These are phyloP conservation scores for Atta cephalotes DNA, from an alignment of 1,140 invertebrate genomes.

Conservation along the genomic window DNA sequence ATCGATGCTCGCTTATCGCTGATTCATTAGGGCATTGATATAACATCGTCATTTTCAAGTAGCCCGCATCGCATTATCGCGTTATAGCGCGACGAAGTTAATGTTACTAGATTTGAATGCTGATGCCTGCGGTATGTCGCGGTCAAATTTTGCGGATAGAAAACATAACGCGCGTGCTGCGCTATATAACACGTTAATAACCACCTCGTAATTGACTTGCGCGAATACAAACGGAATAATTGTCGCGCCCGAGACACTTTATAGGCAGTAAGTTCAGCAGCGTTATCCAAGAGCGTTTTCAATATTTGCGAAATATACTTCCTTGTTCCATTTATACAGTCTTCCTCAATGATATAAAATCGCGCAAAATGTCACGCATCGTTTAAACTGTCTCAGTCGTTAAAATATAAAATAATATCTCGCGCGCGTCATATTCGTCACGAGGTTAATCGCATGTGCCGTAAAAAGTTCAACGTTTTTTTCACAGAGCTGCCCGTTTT, in stretches of 20 bases:
- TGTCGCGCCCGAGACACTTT: not conserved
- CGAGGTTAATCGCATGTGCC: constrained; percentile 36
- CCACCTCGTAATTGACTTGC: constrained; percentile 38
- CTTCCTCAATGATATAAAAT: constrained; percentile 11
- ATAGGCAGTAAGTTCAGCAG: not conserved
- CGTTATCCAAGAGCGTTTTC: not conserved
- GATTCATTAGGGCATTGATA: constrained; percentile 46
- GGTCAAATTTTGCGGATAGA: constrained; percentile 56
- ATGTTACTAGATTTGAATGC: constrained; percentile 44
- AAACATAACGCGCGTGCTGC: constrained; percentile 10
- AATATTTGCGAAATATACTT: constrained; percentile 17
- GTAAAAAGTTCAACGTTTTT: constrained; percentile 36
- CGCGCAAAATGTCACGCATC: not conserved
- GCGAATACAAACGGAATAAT: constrained; percentile 48
- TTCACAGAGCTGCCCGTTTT: constrained; percentile 19
- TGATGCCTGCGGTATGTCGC: constrained; percentile 25
- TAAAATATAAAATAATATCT: constrained; percentile 53
- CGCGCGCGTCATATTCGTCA: constrained; percentile 42
- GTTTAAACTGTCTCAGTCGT: constrained; percentile 11
- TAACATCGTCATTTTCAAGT: constrained; percentile 59
- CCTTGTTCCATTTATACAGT: not conserved
- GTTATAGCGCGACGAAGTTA: constrained; percentile 56
- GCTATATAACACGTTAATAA: constrained; percentile 33
- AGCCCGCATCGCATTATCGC: constrained; percentile 53
- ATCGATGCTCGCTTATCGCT: constrained; percentile 51